Conservation (phyloP, 2,888 invertebrate species). For the Andrena bicolor region DNA sequence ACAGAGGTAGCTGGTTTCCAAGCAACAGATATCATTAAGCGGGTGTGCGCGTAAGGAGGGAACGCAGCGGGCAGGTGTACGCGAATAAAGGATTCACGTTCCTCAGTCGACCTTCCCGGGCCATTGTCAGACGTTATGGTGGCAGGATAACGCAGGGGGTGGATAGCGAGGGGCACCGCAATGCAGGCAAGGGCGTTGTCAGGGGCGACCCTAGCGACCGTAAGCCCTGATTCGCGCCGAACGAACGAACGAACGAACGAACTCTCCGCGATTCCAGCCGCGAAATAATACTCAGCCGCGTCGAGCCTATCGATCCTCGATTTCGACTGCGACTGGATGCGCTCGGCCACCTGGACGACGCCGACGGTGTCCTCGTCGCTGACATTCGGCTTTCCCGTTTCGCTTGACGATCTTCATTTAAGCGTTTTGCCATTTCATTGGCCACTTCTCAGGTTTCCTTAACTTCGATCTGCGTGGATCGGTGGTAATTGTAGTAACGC, state of each 20-base stretch:
- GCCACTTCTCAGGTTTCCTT: no score
- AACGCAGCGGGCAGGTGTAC: conserved; percentile 37
- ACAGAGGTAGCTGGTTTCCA: conserved; percentile 25
- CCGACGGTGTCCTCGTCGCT: not conserved
- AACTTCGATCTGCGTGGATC: no score
- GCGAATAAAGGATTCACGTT: conserved; percentile 47
- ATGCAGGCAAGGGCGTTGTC: conserved; percentile 85
- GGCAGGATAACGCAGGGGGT: conserved; percentile 63
- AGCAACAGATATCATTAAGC: conserved; percentile 47
- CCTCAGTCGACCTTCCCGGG: conserved; percentile 30
- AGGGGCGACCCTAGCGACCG: conserved; percentile 82
- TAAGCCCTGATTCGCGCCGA: conserved; percentile 70
- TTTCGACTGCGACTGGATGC: conserved; percentile 26
- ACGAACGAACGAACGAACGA: conserved; percentile 56
- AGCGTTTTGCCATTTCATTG: no score
- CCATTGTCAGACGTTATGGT: conserved; percentile 57
- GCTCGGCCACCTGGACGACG: conserved; percentile 2
- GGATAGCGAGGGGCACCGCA: conserved; percentile 78
- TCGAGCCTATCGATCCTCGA: conserved; percentile 54
- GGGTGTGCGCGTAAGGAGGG: conserved; percentile 4
- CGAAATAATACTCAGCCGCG: conserved; percentile 52
- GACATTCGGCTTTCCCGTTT: not conserved
- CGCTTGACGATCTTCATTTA: not conserved
- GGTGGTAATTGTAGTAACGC: no score
- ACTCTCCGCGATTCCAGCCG: conserved; percentile 61